phyloP scores from a whole-genome alignment of 2,113 vertebrate species.

The Nasalis larvatus region DNA sequence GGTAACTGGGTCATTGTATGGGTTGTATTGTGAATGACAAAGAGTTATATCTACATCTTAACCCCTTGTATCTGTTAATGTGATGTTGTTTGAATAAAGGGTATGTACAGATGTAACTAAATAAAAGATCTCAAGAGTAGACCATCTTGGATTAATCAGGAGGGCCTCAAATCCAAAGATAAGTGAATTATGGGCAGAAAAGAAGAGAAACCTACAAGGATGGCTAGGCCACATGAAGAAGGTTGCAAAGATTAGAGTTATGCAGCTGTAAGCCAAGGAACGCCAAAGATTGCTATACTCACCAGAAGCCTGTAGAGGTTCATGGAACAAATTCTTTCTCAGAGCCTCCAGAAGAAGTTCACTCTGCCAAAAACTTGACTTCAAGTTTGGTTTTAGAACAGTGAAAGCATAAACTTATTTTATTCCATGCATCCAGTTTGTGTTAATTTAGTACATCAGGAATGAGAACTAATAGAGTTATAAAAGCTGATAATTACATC shows the following conservation, averaged over 20 bases:
- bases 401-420: neutral
- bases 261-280: neutral
- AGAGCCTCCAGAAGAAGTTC: neutral
- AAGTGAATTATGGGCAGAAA: neutral
- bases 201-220: neutral
- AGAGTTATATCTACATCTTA: neutral
- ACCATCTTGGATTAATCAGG: neutral
- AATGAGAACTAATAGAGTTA: neutral
- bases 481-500: neutral
- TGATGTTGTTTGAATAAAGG: neutral
- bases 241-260: neutral
- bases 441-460: neutral
- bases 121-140: neutral
- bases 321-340: neutral
- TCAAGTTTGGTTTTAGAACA: neutral
- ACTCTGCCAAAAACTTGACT: neutral
- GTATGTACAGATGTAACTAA: too few species aligned
- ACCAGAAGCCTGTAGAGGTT: neutral
- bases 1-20: neutral
- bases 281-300: neutral
- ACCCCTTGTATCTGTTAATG: too few species aligned
- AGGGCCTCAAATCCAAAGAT: neutral
- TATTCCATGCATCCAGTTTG: neutral
- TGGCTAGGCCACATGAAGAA: neutral
- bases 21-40: neutral